Evolutionary conservation across 2,888 invertebrate genomes (phyloP).

Genomic region (Petrolisthes cinctipes): DNA sequence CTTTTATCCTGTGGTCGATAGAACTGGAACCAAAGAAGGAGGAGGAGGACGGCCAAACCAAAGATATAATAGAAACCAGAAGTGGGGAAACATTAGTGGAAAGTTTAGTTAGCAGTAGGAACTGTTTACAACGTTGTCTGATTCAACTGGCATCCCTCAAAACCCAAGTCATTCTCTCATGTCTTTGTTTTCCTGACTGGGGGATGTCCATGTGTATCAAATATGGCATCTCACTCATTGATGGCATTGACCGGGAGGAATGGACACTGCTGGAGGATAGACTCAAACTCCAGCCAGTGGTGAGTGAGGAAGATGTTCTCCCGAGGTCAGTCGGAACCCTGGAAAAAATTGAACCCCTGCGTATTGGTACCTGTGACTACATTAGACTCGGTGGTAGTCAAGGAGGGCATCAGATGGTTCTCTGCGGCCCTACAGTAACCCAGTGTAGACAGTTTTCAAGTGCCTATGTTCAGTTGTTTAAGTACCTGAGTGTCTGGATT

Average conservation of each 20-base stretch:
- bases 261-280: constrained; percentile 26
- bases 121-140: constrained; percentile 23
- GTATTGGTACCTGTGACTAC: constrained; percentile 32
- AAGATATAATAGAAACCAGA: constrained; percentile 26
- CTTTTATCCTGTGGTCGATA: constrained; percentile 42
- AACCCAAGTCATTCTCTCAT: constrained; percentile 40
- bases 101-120: constrained; percentile 26
- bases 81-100: constrained; percentile 20
- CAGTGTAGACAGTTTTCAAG: constrained; percentile 52
- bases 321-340: constrained; percentile 6
- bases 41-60: constrained; percentile 27
- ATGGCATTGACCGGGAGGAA: constrained; percentile 46
- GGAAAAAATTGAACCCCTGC: constrained; percentile 36
- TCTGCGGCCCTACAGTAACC: constrained; percentile 48
- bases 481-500: constrained; percentile 45
- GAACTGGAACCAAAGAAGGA: constrained; percentile 30
- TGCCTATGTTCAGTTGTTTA: constrained; percentile 43
- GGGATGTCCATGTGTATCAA: constrained; percentile 43
- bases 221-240: constrained; percentile 44
- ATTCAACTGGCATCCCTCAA: constrained; percentile 17
- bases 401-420: constrained; percentile 40
- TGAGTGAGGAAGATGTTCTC: constrained; percentile 21
- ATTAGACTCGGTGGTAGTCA: constrained; percentile 23
- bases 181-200: constrained; percentile 54
- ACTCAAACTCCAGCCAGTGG: constrained; percentile 16